Base-by-base conservation (phyloP, 2,888 invertebrate species). In the Phalera bucephala region DNA sequence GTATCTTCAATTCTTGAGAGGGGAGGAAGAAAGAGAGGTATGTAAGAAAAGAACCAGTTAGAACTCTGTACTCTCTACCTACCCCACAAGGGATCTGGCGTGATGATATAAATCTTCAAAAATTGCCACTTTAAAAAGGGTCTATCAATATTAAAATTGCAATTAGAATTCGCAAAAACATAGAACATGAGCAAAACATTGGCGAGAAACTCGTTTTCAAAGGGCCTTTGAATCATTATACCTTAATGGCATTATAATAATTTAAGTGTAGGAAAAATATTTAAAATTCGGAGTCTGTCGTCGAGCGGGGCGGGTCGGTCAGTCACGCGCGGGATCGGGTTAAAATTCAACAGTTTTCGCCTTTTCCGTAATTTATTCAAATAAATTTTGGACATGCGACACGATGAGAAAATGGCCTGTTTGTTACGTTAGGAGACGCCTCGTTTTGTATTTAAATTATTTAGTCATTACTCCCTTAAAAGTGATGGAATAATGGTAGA, bases 341-440 rank as follows among this genome's bases (percentile, higher is more conserved):
- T 77, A 82, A 82, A 83, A 82, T 86, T 83, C 83, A 81, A 78
- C 81, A 72, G 76, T 80, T 78, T 71, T 71, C 75, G 71, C 76
- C 68, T 66, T 44, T 60, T 49, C 60, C 60, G 62, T 83, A 84
- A 85, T 84, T 83, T 87, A 87, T 86, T 84, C 84, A 76, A 82
- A 77, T 79, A 79, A 78, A 84, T 81, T 85, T 84, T 64, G 75
- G 72, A 76, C 78, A 76, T 69, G 71, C 64, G 66, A 70, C 74
- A 67, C 64, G 67, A 68, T 63, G 74, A 68, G 74, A 73, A 71
- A 73, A 72, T 71, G 66, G 64, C 64, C 69, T 71, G 69, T 67
- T 72, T 71, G 72, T 67, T 56, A 54, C 45, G 52, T 51, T 58
- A 36, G 31, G 42, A 31, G 36, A 27, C 14, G 29, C 46, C 42